A percentile compares a stretch with the other conserved stretches of the same genome.
Conservation (phyloP, 30 jellyfish, hydroid and myxozoan genomes). For the Pelagia noctiluca region DNA sequence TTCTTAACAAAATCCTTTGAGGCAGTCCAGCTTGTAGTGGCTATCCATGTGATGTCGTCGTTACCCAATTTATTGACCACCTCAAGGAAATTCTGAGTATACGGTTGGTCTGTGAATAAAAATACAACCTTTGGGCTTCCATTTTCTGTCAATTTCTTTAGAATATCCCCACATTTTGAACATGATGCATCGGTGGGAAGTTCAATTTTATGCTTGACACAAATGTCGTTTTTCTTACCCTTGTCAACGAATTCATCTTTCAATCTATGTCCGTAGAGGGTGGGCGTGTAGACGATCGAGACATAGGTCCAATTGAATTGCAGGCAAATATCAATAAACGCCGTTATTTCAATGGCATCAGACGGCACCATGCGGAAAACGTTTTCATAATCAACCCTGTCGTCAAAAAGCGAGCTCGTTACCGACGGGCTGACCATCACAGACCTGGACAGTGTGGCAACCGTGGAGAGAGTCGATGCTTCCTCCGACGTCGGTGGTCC, state of each 20-base stretch:
- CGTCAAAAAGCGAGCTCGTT: constrained; percentile 50
- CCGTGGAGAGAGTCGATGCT: constrained; percentile 22
- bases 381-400: constrained; percentile 16
- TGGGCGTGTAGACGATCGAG: constrained; percentile 42
- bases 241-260: constrained; percentile 17
- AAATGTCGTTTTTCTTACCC: constrained; percentile 36
- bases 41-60: constrained; percentile 50
- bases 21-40: constrained; percentile 46
- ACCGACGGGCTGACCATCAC: constrained; percentile 54
- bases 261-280: constrained; percentile 30
- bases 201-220: constrained; percentile 32
- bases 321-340: constrained; percentile 45
- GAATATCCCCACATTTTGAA: constrained; percentile 11
- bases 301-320: constrained; percentile 67
- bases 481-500: constrained; percentile 58
- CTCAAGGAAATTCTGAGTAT: constrained; percentile 53
- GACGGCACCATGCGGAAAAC: constrained; percentile 81
- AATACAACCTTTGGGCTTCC: constrained; percentile 47
- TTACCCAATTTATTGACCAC: constrained; percentile 32
- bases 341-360: constrained; percentile 49
- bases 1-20: constrained; percentile 9
- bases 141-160: neutral
- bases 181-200: constrained; percentile 20
- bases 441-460: neutral
- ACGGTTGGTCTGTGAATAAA: constrained; percentile 43